A percentile compares a stretch with the other conserved stretches of the same genome.
Conservation (phyloP, 2,888 invertebrate species). For the Epinotia demarniana region DNA sequence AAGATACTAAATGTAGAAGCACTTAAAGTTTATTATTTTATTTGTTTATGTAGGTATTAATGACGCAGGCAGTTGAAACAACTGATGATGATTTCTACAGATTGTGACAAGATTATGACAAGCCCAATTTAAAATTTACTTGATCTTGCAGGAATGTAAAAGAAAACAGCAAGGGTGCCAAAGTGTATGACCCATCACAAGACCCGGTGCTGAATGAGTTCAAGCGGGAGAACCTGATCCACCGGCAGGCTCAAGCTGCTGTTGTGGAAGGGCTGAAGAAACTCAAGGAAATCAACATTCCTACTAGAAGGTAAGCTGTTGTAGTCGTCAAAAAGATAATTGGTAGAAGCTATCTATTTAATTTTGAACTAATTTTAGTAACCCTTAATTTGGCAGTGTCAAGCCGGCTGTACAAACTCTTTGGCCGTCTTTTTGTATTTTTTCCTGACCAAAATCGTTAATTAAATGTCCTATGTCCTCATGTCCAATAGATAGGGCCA, state of each 20-base stretch:
- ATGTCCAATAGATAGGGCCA: too few relatives aligned
- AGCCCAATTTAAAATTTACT: constrained; percentile 1
- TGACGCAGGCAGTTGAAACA: too few relatives aligned
- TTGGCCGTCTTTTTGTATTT: too few relatives aligned
- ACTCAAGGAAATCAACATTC: constrained; percentile 89
- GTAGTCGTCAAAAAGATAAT: background rate
- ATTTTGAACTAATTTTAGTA: too few relatives aligned
- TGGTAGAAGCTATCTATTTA: background rate
- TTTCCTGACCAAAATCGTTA: too few relatives aligned
- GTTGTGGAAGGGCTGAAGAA: constrained; percentile 92
- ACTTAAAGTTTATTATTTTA: too few relatives aligned
- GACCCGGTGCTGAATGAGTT: constrained; percentile 96
- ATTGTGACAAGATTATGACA: background rate
- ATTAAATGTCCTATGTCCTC: too few relatives aligned
- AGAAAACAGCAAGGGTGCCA: constrained; percentile 88
- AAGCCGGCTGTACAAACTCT: too few relatives aligned
- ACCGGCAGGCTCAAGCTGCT: constrained; percentile 94
- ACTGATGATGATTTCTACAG: background rate
- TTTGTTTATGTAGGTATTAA: too few relatives aligned
- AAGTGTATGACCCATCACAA: constrained; percentile 86
- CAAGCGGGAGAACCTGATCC: constrained; percentile 94
- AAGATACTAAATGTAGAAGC: too few relatives aligned
- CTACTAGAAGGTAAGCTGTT: constrained; percentile 86
- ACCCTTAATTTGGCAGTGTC: too few relatives aligned
- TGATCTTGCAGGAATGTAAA: constrained; percentile 69